Base-by-base conservation (phyloP, 2,797 vertebrate genomes). In the Garrulus glandarius region DNA sequence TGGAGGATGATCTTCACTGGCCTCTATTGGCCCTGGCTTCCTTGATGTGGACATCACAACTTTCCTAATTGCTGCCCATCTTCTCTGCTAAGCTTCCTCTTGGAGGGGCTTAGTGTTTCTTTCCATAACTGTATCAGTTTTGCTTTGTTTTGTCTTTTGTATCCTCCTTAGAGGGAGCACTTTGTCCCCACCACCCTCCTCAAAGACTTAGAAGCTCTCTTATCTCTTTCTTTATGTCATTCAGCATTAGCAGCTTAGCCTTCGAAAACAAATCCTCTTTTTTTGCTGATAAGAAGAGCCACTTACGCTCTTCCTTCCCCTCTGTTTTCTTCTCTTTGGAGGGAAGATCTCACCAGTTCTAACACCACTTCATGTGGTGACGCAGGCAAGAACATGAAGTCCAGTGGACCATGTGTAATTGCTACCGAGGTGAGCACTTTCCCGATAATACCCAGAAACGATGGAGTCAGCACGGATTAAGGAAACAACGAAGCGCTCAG, bases 231-330 rank as follows among this genome's bases (percentile, higher is more conserved):
- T 86, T 81, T 53, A 47, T 92, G 92, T 77, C 83, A 94, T 63
- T 74, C 87, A 84, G 80, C 70, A 88, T 84, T 94, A 93, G 50
- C 70, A 88, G 95, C 89, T 94, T 84, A 92, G 83, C 63, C 91
- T 76, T 47, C 0, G 1, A 92, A 79, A 95, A 84, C 87, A 95
- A 94, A 96, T 91, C 79, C 82, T 89, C 79, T 91, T 87, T 79
- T 41, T 47, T 34, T 67, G 49, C 44, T 84, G 92, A 79, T 84
- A 76, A 91, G 57, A 89, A 50, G 72, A 84, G 85, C 41, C 79
- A 93, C 87, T 95, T 68, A 76, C 0, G 5, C 74, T 91, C 64
- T 91, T 72, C 82, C 57, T 84, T 70, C 37, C 75, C 57, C 82
- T 88, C 68, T 79, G 76, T 88, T 92, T 95, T 78, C 67, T 29